Evolutionary conservation across 2,797 vertebrate genomes (phyloP).

Genomic region (Tenualosa ilisha): DNA sequence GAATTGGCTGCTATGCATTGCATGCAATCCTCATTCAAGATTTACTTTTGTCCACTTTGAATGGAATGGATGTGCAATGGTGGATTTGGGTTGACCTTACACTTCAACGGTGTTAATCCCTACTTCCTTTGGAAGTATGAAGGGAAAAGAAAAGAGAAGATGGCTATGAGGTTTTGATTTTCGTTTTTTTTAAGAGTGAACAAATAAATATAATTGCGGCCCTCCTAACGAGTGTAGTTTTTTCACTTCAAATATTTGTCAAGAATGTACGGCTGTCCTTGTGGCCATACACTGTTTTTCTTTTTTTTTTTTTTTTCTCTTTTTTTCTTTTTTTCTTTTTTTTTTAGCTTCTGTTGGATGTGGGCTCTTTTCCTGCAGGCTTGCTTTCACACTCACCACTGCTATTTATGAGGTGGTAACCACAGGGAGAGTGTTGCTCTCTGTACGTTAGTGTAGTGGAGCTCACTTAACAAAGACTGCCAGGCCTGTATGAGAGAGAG

Average conservation of each 20-base stretch:
- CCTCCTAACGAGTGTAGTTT: neutral
- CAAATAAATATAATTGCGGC: neutral
- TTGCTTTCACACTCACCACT: constrained; percentile 66
- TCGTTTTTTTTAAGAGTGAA: no score
- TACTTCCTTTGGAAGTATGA: neutral
- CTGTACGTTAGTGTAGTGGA: constrained; percentile 47
- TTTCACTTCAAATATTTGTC: neutral
- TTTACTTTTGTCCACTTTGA: constrained; percentile 8
- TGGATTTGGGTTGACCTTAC: neutral
- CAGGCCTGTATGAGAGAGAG: constrained; percentile 28
- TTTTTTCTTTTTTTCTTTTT: neutral
- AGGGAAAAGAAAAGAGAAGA: neutral
- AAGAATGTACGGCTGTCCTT: neutral
- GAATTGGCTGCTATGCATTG: neutral
- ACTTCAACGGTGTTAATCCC: constrained; percentile 6
- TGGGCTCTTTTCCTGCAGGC: constrained; percentile 44
- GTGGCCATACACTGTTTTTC: neutral
- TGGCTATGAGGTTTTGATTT: neutral
- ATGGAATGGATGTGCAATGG: neutral
- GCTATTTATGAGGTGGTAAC: constrained; percentile 70
- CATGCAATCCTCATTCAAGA: constrained; percentile 4
- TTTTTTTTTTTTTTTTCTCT: neutral
- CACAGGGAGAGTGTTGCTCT: constrained; percentile 27
- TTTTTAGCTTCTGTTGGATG: neutral
- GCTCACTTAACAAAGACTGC: constrained; percentile 16